phyloP scores from a whole-genome alignment of 1,140 invertebrate genomes.

The Orchestia grillus region DNA sequence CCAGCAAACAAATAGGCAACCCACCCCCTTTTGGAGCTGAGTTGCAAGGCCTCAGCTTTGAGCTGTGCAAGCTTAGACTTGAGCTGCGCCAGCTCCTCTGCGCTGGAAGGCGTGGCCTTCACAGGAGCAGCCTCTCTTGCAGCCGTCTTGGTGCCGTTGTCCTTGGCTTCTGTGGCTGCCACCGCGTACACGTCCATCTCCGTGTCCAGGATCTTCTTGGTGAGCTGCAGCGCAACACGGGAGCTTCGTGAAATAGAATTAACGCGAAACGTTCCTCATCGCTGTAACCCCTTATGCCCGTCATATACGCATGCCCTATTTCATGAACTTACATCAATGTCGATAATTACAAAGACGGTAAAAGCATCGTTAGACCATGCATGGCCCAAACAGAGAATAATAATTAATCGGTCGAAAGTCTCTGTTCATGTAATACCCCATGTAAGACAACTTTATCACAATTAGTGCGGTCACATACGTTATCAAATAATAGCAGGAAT shows the following conservation, averaged over 20 bases:
- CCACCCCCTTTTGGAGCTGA: slow-evolving; percentile 1
- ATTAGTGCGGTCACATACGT: no score
- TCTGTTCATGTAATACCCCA: no score
- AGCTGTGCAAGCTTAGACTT: slow-evolving; percentile 21
- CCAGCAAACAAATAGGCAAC: not conserved
- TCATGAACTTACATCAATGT: no score
- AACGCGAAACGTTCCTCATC: no score
- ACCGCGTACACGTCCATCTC: slow-evolving; percentile 89
- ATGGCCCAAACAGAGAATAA: no score
- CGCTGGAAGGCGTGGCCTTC: not conserved
- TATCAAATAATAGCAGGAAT: no score
- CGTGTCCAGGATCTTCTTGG: slow-evolving; percentile 88
- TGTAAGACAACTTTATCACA: no score
- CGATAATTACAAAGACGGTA: no score
- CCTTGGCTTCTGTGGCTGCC: slow-evolving; percentile 78
- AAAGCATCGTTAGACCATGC: no score
- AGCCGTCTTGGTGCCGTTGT: not conserved
- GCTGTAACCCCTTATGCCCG: no score
- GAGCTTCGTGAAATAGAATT: not conserved
- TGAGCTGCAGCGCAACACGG: slow-evolving; percentile 74
- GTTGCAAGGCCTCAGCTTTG: slow-evolving; percentile 11
- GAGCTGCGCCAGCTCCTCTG: slow-evolving; percentile 42
- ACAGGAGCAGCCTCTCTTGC: not conserved
- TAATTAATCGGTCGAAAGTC: no score
- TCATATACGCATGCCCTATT: no score